A percentile compares a stretch with the other conserved stretches of the same genome.
Evolutionary conservation across 2,888 invertebrate genomes (phyloP).

Genomic region (Sialis fuliginosa): DNA sequence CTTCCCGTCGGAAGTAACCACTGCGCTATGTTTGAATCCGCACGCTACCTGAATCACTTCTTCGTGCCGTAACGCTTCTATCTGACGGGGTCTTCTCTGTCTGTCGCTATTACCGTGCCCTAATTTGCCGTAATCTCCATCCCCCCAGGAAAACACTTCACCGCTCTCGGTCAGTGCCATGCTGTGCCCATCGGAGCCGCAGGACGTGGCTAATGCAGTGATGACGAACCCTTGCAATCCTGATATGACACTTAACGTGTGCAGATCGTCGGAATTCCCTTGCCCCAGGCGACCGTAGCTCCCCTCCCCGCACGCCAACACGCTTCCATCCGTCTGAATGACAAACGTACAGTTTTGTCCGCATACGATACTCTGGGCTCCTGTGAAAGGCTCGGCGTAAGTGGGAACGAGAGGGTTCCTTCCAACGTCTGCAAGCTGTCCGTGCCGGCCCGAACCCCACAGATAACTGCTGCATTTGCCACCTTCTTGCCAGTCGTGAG

Average conservation of each 20-base stretch:
- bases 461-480: constrained; percentile 39
- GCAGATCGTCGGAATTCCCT: constrained; percentile 43
- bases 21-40: constrained; percentile 46
- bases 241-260: constrained; percentile 35
- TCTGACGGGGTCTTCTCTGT: constrained; percentile 39
- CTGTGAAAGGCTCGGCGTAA: constrained; percentile 28
- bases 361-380: constrained; percentile 37
- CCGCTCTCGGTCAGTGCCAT: constrained; percentile 44
- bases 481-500: constrained; percentile 46
- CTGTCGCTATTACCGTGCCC: constrained; percentile 47
- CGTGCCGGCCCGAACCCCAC: constrained; percentile 45
- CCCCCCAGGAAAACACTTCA: constrained; percentile 48
- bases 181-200: constrained; percentile 46
- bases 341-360: constrained; percentile 50
- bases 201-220: constrained; percentile 40
- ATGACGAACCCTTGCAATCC: constrained; percentile 44
- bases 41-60: constrained; percentile 40
- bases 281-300: constrained; percentile 43
- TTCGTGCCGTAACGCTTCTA: constrained; percentile 40
- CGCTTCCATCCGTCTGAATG: constrained; percentile 38
- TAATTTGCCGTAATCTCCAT: constrained; percentile 45
- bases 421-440: constrained; percentile 38
- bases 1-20: constrained; percentile 42
- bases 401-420: constrained; percentile 25
- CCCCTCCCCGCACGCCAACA: constrained; percentile 45